These are phyloP conservation scores for Rhamphomyia laevipes DNA, from an alignment of 2,888 invertebrate species.

Conservation along the genomic window DNA sequence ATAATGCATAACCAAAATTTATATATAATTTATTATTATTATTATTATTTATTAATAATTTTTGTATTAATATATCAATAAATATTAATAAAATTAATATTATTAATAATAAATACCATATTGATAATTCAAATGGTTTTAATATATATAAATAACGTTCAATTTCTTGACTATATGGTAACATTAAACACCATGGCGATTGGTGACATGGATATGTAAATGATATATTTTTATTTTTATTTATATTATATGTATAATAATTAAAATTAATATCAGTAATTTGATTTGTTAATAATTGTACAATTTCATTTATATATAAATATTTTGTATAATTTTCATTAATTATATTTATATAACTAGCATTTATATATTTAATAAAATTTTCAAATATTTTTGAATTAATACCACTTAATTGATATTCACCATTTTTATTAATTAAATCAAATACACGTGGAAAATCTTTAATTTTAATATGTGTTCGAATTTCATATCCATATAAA, in stretches of 20 bases:
- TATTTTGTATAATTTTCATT: neutral
- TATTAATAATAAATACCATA: neutral
- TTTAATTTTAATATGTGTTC: neutral
- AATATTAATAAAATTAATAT: neutral
- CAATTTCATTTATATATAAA: neutral
- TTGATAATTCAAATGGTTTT: neutral
- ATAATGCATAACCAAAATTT: too few species aligned
- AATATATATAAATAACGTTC: neutral
- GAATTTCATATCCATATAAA: neutral
- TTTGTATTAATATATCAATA: neutral
- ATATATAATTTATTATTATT: too few species aligned
- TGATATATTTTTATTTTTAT: neutral
- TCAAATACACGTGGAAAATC: neutral
- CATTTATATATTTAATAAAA: neutral
- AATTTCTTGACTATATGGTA: conserved; percentile 1
- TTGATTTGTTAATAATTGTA: too few species aligned
- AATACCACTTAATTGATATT: neutral
- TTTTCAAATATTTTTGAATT: neutral
- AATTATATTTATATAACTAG: too few species aligned
- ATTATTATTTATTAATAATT: too few species aligned
- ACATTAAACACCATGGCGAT: neutral
- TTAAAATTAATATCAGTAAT: too few species aligned
- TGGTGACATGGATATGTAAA: neutral
- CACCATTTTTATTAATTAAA: neutral
- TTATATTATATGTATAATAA: too few species aligned